A percentile compares a stretch with the other conserved stretches of the same genome.
These are phyloP conservation scores for Halichoeres trimaculatus DNA, from an alignment of 2,113 vertebrate species.

Conservation along the genomic window DNA sequence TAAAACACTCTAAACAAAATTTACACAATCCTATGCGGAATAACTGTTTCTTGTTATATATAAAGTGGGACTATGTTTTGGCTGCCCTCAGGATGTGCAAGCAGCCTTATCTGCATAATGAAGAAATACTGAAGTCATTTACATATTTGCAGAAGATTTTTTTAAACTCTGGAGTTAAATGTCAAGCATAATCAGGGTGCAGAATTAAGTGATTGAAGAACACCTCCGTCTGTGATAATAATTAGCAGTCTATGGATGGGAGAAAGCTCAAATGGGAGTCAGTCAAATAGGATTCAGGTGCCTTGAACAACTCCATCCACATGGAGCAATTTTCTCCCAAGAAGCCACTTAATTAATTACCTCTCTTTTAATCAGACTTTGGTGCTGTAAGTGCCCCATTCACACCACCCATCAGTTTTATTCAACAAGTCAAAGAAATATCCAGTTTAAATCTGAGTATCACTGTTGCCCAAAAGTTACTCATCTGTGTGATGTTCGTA, in stretches of 20 bases:
- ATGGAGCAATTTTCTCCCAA: constrained; percentile 52
- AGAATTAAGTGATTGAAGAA: constrained; percentile 69
- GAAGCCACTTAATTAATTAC: constrained; percentile 67
- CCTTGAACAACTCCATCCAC: constrained; percentile 40
- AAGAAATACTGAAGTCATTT: constrained; percentile 57
- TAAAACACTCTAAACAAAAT: neutral
- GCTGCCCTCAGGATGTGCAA: constrained; percentile 37
- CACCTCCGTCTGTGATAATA: constrained; percentile 69
- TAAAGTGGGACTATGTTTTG: constrained; percentile 5
- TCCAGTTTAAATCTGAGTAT: neutral
- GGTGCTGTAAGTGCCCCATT: constrained; percentile 43
- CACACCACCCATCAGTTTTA: constrained; percentile 18
- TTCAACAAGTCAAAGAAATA: constrained; percentile 22
- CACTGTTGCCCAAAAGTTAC: neutral
- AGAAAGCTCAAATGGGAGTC: constrained; percentile 33
- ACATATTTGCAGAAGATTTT: constrained; percentile 47
- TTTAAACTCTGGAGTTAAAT: constrained; percentile 63
- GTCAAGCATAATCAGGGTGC: constrained; percentile 72
- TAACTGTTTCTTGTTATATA: no score
- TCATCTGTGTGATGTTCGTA: constrained; percentile 13
- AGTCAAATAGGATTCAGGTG: constrained; percentile 46
- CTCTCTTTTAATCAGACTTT: constrained; percentile 65
- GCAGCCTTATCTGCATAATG: constrained; percentile 58
- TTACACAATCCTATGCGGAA: no score
- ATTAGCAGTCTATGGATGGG: constrained; percentile 63